Conservation (phyloP, 2,113 vertebrate species). For the Muscicapa adusta region DNA sequence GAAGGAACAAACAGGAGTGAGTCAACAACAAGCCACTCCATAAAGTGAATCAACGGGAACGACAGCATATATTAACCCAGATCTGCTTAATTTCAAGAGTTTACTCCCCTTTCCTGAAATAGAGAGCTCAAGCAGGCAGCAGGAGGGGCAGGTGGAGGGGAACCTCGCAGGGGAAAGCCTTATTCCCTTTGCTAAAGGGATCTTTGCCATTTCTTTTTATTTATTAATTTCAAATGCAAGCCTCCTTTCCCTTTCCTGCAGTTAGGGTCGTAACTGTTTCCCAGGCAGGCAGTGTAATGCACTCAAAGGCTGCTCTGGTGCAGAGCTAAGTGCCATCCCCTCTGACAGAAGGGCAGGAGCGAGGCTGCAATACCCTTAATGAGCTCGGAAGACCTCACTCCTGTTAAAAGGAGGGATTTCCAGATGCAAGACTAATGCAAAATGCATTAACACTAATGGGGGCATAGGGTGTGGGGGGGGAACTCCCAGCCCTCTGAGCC, state of each 20-base stretch:
- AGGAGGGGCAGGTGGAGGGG: background rate
- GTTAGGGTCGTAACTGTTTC: slow-evolving; percentile 26
- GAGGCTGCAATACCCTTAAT: slow-evolving; percentile 47
- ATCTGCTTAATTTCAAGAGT: slow-evolving; percentile 40
- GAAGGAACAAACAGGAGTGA: slow-evolving; percentile 59
- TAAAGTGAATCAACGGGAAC: background rate
- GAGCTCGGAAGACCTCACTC: slow-evolving; percentile 47
- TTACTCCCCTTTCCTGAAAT: slow-evolving; percentile 3
- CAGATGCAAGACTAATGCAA: slow-evolving; percentile 65
- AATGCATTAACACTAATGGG: slow-evolving; percentile 69
- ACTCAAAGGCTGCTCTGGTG: background rate
- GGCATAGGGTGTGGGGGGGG: background rate
- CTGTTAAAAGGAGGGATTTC: slow-evolving; percentile 52
- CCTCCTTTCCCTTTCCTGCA: slow-evolving; percentile 28
- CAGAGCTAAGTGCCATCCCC: slow-evolving; percentile 27
- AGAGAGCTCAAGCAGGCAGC: background rate
- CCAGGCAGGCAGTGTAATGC: slow-evolving; percentile 27
- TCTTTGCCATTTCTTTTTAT: slow-evolving; percentile 20
- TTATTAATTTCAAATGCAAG: slow-evolving; percentile 52
- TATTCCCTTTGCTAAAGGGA: background rate
- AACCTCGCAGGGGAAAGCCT: slow-evolving; percentile 28
- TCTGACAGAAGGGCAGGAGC: slow-evolving; percentile 30
- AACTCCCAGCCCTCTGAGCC: slow-evolving; percentile 6
- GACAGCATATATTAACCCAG: slow-evolving; percentile 62
- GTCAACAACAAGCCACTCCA: slow-evolving; percentile 46